Percentiles rank a stretch among this genome's conserved stretches.
Evolutionary conservation across 1,140 invertebrate genomes (phyloP).

Genomic region (Triops longicaudatus): DNA sequence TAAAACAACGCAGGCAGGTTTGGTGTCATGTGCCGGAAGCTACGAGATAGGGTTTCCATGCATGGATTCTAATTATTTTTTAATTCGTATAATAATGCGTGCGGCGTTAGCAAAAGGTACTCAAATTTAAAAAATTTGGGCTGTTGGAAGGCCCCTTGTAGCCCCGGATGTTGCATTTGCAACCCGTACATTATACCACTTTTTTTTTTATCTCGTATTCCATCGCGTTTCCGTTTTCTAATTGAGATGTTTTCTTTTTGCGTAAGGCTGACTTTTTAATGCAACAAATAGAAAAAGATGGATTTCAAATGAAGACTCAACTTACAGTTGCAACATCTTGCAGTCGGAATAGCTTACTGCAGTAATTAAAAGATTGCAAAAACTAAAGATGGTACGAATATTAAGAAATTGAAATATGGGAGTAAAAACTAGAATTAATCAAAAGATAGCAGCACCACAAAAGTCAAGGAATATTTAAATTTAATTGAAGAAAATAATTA

Average conservation of each 20-base stretch:
- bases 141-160: background rate
- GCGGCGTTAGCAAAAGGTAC: background rate
- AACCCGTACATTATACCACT: background rate
- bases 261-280: background rate
- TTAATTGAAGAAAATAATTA: too few species aligned
- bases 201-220: background rate
- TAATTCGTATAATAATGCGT: constrained; percentile 15
- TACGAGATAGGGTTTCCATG: constrained; percentile 14
- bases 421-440: too few species aligned
- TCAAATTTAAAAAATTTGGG: background rate
- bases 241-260: background rate
- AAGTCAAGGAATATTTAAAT: too few species aligned
- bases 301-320: too few species aligned
- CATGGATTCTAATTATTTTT: constrained; percentile 16
- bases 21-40: constrained; percentile 10
- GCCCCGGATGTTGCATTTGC: constrained; percentile 7
- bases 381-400: too few species aligned
- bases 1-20: background rate
- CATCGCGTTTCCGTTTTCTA: background rate
- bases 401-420: too few species aligned
- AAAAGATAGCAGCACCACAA: too few species aligned
- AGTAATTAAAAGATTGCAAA: too few species aligned
- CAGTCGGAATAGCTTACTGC: too few species aligned
- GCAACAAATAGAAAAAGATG: too few species aligned
- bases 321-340: too few species aligned